Evolutionary conservation across 2,888 invertebrate species (phyloP).

Genomic region (Fragum fragum): DNA sequence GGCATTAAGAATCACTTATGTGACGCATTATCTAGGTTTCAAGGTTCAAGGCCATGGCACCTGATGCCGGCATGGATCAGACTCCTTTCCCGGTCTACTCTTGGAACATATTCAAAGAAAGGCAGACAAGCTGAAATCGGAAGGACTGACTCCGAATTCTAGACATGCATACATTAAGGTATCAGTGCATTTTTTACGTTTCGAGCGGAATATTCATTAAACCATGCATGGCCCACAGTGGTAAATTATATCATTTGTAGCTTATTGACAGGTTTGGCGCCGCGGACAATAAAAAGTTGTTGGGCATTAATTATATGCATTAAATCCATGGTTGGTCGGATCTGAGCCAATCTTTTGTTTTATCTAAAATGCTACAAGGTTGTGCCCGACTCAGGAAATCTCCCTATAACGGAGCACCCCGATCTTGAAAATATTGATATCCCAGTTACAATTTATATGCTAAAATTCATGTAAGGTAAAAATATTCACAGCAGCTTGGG

Average conservation of each 20-base stretch:
- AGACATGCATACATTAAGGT: background rate
- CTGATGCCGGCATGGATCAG: constrained; percentile 13
- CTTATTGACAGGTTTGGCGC: constrained; percentile 25
- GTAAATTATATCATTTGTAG: background rate
- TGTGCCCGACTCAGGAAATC: too few species aligned
- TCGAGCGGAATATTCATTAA: background rate
- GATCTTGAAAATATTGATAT: background rate
- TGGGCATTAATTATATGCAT: background rate
- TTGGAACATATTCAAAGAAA: background rate
- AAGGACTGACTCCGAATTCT: background rate
- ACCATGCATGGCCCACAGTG: background rate
- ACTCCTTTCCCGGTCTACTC: background rate
- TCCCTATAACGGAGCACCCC: background rate
- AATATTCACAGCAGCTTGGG: constrained; percentile 20
- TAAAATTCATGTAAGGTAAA: constrained; percentile 3
- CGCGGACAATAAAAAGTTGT: background rate
- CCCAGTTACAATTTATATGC: background rate
- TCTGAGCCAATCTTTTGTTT: background rate
- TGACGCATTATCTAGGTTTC: constrained; percentile 35
- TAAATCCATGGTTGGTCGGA: background rate
- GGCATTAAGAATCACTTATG: constrained; percentile 15
- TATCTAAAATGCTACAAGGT: background rate
- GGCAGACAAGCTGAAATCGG: background rate
- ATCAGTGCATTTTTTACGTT: background rate
- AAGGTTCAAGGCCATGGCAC: constrained; percentile 31